phyloP scores from a whole-genome alignment of 2,888 invertebrate species.

The Diarsia dahlii region DNA sequence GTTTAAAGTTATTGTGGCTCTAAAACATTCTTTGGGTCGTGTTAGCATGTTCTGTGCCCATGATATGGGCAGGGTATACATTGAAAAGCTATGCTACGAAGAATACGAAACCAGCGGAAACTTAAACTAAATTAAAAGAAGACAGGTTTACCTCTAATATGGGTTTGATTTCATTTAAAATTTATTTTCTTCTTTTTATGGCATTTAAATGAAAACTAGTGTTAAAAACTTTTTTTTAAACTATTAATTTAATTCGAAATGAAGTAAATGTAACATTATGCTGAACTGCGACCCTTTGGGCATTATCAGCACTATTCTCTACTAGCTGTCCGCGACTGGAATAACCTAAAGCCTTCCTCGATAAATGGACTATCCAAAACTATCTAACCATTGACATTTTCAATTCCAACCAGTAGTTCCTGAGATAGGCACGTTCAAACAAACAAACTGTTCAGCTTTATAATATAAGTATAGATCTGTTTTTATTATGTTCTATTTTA shows the following conservation, averaged over 20 bases:
- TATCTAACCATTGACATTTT: too few relatives aligned
- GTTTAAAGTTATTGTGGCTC: background rate
- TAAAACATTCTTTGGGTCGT: background rate
- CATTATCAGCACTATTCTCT: background rate
- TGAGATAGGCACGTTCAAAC: too few relatives aligned
- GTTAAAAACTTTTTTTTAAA: background rate
- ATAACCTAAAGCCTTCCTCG: too few relatives aligned
- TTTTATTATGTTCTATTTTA: background rate
- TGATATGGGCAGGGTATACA: background rate
- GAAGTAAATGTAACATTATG: background rate
- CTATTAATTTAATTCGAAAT: background rate
- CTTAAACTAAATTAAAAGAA: background rate
- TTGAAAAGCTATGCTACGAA: background rate
- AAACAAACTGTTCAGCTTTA: too few relatives aligned
- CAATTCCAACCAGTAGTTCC: too few relatives aligned
- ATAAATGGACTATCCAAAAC: too few relatives aligned
- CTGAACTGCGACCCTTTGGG: background rate
- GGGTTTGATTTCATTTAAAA: background rate
- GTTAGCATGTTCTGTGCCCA: background rate
- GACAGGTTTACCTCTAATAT: background rate
- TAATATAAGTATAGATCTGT: too few relatives aligned
- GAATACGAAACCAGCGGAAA: background rate
- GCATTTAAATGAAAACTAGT: background rate
- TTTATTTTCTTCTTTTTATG: background rate
- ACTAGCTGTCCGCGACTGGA: too few relatives aligned